Conservation (phyloP, 2,113 vertebrate species). For the Apodemus sylvaticus region DNA sequence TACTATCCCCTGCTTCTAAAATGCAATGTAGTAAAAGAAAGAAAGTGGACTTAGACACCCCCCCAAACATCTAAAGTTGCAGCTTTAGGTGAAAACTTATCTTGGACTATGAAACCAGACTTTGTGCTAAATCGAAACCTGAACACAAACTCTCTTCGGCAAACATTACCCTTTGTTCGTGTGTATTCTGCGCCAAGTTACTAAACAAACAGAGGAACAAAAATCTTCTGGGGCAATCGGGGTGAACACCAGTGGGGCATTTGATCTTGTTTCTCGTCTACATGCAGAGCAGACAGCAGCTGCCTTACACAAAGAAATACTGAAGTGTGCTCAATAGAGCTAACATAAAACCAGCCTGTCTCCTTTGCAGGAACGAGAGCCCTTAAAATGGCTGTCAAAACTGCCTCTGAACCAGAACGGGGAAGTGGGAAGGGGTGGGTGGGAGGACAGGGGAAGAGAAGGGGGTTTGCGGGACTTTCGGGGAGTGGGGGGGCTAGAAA, state of each 20-base stretch:
- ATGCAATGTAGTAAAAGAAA: slow-evolving; percentile 9
- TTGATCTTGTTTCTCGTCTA: not conserved
- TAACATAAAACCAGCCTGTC: slow-evolving; percentile 35
- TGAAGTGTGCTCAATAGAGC: slow-evolving; percentile 22
- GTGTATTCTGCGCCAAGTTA: slow-evolving; percentile 22
- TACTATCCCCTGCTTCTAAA: not conserved
- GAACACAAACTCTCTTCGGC: slow-evolving; percentile 8
- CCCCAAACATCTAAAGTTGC: slow-evolving; percentile 8
- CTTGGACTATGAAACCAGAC: slow-evolving; percentile 18
- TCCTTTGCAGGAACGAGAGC: slow-evolving; percentile 34
- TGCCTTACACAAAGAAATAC: not conserved
- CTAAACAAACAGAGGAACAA: slow-evolving; percentile 22
- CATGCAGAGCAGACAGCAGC: not conserved
- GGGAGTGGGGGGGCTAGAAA: too few species aligned
- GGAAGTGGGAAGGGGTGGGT: too few species aligned
- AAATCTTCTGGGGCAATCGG: slow-evolving; percentile 24
- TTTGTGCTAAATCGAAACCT: not conserved
- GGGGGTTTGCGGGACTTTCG: too few species aligned
- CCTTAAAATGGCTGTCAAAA: slow-evolving; percentile 54
- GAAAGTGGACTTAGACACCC: not conserved
- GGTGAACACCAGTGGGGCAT: not conserved
- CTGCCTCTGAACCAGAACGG: slow-evolving; percentile 34
- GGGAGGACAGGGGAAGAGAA: too few species aligned
- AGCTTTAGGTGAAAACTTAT: slow-evolving; percentile 39
- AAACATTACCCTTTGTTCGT: not conserved